Percentiles rank a stretch among this genome's conserved stretches.
phyloP scores from a whole-genome alignment of 2,113 vertebrate genomes.

The Semnornis frantzii region DNA sequence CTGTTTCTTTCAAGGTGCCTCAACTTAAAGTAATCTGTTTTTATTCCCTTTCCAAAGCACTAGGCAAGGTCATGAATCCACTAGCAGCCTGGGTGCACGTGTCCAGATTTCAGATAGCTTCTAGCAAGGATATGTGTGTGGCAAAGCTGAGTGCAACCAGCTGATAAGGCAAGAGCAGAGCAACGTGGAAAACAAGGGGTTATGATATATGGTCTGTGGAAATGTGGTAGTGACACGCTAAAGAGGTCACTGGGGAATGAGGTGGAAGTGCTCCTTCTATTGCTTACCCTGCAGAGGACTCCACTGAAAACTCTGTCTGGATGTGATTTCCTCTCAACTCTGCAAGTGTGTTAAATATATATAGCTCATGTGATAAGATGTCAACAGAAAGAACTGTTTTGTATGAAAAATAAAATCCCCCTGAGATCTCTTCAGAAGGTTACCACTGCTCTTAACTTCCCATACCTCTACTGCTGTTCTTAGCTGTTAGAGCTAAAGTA shows the following conservation, averaged over 20 bases:
- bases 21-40: neutral
- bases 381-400: neutral
- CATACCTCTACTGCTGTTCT: neutral
- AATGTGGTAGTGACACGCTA: neutral
- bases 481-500: neutral
- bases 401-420: neutral
- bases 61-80: neutral
- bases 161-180: neutral
- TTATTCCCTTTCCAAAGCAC: neutral
- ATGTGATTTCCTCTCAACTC: neutral
- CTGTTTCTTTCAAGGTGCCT: neutral
- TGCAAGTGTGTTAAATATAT: neutral
- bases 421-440: neutral
- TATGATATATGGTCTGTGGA: constrained; percentile 2
- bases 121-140: neutral
- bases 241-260: neutral
- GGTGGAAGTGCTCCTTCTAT: neutral
- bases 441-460: neutral
- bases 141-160: neutral
- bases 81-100: neutral
- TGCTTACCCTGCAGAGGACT: neutral
- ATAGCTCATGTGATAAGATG: neutral
- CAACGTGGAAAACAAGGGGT: neutral
- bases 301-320: neutral
- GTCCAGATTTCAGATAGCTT: neutral